Percentiles rank a stretch among this genome's conserved stretches.
phyloP scores from a whole-genome alignment of 1,140 invertebrate species.

The Scaptomyza hsui region DNA sequence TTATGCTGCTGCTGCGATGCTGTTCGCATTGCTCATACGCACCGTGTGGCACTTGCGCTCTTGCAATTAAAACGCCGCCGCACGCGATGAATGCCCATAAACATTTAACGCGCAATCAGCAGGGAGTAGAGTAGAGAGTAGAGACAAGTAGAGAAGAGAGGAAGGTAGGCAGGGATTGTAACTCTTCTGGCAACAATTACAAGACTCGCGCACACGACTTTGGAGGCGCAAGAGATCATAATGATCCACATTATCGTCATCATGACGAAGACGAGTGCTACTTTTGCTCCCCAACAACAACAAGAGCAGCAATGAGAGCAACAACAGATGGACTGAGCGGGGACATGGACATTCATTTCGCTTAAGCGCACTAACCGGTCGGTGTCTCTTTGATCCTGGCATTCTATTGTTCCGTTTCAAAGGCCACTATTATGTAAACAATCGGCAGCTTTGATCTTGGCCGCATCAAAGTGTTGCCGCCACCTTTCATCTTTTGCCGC shows the following conservation, averaged over 20 bases:
- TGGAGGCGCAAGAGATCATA: constrained; percentile 31
- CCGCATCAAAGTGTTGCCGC: constrained; percentile 83
- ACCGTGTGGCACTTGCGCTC: constrained; percentile 58
- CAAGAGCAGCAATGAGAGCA: constrained; percentile 30
- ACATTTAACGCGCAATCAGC: constrained; percentile 79
- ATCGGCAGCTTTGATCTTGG: constrained; percentile 84
- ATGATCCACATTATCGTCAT: constrained; percentile 24
- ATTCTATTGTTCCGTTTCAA: constrained; percentile 84
- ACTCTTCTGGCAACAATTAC: constrained; percentile 42
- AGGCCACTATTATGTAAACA: constrained; percentile 85
- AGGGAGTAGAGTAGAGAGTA: constrained; percentile 25
- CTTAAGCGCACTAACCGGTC: constrained; percentile 80
- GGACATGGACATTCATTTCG: constrained; percentile 79
- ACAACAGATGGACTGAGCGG: constrained; percentile 35
- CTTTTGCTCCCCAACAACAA: constrained; percentile 19
- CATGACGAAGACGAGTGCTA: constrained; percentile 35
- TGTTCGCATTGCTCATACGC: constrained; percentile 77
- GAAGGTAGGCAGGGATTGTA: constrained; percentile 2
- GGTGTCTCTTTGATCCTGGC: constrained; percentile 83
- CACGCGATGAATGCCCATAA: constrained; percentile 80
- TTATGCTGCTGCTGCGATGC: constrained; percentile 55
- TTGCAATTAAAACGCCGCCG: constrained; percentile 76
- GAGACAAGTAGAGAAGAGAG: background rate
- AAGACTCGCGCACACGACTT: constrained; percentile 43
- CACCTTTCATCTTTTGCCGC: constrained; percentile 79